Percentiles rank a stretch among this genome's conserved stretches.
Evolutionary conservation across 1,140 invertebrate genomes (phyloP).

Genomic region (Drosophila malerkotliana): DNA sequence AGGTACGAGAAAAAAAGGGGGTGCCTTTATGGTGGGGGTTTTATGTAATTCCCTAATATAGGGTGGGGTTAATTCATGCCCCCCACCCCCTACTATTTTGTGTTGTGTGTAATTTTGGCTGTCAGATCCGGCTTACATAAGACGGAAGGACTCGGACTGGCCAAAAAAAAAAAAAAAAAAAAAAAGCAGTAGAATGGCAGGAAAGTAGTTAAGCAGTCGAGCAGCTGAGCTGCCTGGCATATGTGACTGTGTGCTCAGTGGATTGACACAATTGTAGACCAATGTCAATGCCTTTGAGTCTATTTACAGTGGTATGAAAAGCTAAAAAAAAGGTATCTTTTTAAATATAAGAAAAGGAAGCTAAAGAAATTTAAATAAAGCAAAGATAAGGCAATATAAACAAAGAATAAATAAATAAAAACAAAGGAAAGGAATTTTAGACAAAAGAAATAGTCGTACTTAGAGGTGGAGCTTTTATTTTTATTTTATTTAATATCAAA

Average conservation of each 20-base stretch:
- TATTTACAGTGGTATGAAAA: slow-evolving; percentile 29
- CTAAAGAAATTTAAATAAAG: too few species aligned
- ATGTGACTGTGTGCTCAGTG: slow-evolving; percentile 39
- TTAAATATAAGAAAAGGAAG: too few species aligned
- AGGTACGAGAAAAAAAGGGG: neutral
- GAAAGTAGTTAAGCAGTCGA: slow-evolving; percentile 25
- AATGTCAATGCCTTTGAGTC: slow-evolving; percentile 74
- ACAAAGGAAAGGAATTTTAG: too few species aligned
- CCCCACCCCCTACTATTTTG: neutral
- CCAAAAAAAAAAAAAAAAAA: neutral
- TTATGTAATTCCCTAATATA: slow-evolving; percentile 34
- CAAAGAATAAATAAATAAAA: too few species aligned
- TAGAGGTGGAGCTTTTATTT: neutral
- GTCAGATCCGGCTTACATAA: slow-evolving; percentile 45
- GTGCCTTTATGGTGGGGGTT: neutral
- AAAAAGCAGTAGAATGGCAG: neutral
- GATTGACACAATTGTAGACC: slow-evolving; percentile 76
- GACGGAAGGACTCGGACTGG: slow-evolving; percentile 20
- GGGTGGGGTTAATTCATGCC: slow-evolving; percentile 23
- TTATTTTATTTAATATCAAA: too few species aligned
- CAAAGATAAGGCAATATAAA: too few species aligned
- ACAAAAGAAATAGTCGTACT: too few species aligned
- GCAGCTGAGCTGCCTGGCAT: slow-evolving; percentile 48
- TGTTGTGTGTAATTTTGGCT: slow-evolving; percentile 29
- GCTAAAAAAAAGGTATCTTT: neutral